Percentiles rank a stretch among this genome's conserved stretches.
phyloP scores from a whole-genome alignment of 2,113 vertebrate species.

The Ciconia stormi region DNA sequence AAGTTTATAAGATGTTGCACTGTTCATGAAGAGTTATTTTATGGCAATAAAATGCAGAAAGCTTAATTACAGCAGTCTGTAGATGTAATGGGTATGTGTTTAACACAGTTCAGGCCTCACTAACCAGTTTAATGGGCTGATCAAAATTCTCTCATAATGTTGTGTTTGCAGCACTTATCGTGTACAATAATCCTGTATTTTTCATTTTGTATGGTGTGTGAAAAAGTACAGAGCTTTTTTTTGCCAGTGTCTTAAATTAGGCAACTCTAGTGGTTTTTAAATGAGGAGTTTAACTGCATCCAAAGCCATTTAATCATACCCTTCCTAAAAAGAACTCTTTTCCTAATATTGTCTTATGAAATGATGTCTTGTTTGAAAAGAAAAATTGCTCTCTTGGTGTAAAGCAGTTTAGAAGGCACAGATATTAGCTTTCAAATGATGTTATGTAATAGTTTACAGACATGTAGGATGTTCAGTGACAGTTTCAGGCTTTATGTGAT shows the following conservation, averaged over 20 bases:
- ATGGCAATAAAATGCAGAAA: background rate
- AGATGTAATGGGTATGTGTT: constrained; percentile 1
- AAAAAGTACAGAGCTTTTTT: background rate
- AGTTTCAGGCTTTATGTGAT: background rate
- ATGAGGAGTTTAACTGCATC: background rate
- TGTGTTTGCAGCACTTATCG: background rate
- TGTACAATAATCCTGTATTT: background rate
- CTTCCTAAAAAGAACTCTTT: background rate
- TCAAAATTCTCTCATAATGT: constrained; percentile 25
- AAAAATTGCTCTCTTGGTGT: background rate
- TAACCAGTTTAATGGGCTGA: constrained; percentile 52
- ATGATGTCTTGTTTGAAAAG: background rate
- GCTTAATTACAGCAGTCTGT: background rate
- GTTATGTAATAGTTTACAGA: background rate
- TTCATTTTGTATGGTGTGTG: constrained; percentile 5
- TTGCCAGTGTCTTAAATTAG: background rate
- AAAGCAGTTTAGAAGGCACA: background rate
- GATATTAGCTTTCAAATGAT: background rate
- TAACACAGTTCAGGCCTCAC: constrained; percentile 56
- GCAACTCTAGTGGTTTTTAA: constrained; percentile 22
- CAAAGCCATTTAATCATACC: background rate
- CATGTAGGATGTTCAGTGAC: background rate
- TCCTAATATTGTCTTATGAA: background rate
- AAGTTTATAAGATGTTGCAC: background rate
- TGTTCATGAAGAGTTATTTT: constrained; percentile 11